Base-by-base conservation (phyloP, 2,797 vertebrate species). In the Ara ararauna region DNA sequence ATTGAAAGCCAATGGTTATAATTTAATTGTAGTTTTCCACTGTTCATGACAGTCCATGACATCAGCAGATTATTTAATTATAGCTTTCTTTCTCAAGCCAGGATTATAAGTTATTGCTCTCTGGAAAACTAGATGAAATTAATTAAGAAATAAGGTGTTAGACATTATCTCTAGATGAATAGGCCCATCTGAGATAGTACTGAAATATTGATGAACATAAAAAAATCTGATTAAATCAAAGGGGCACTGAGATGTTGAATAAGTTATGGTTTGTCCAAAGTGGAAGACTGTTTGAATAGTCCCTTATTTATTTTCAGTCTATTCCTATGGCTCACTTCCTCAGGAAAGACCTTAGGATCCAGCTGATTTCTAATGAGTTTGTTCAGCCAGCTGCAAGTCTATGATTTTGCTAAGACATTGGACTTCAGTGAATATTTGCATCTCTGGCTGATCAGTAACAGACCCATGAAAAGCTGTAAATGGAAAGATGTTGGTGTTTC, bases 101-200 rank as follows among this genome's bases (percentile, higher is more conserved):
- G 75, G 32, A 19, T 76, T 54, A 53, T 62, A 76, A 80, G 14
- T 56, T 88, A 65, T 83, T 64, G 50, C 58, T 79, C 48, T 96
- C 56, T 96, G 89, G 93, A 76, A 89, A 80, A 62, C 18, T 87
- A 87, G 66, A 93, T 92, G 1, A 96, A 94, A 91, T 87, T 93
- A 93, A 93, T 91, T 94, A 92, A 95, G 93, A 85, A 91, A 54
- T 68, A 67, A 96, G 93, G 80, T 96, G 94, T 88, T 92, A 68
- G 34, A 21, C 23, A 40, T 86, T 75, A 34, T 61, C 22, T 73
- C 17, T 14, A 95, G 85, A 89, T 71, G 47, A 94, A 85, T 60
- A 87, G 21, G 45, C 5, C 24, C 45, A 45, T 64, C 30, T 75
- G 47, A 83, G 50, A 90, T 95, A 54, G 23, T 42, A 65, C 19